A percentile compares a stretch with the other conserved stretches of the same genome.
These are phyloP conservation scores for Trichogramma evanescens DNA, from an alignment of 2,888 invertebrate genomes.

Conservation along the genomic window DNA sequence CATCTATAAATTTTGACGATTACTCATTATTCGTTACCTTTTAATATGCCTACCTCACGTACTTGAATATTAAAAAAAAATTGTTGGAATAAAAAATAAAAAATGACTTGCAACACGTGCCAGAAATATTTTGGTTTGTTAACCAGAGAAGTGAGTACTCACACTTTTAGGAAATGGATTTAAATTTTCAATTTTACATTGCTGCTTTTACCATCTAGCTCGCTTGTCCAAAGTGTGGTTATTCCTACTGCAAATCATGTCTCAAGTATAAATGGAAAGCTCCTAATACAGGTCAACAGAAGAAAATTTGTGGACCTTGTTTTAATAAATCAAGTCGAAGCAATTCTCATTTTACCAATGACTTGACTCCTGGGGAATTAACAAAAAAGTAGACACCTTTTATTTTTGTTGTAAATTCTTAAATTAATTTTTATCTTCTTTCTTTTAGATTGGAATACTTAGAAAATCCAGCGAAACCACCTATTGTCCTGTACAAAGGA, in stretches of 20 bases:
- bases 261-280: slow-evolving; percentile 64
- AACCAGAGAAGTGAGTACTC: slow-evolving; percentile 59
- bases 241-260: slow-evolving; percentile 77
- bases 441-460: slow-evolving; percentile 49
- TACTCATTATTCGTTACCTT: neutral
- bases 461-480: slow-evolving; percentile 53
- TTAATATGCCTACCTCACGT: neutral
- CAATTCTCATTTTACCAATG: too few species aligned
- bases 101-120: slow-evolving; percentile 70
- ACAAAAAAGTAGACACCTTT: slow-evolving; percentile 29
- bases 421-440: slow-evolving; percentile 2
- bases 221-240: slow-evolving; percentile 78
- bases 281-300: slow-evolving; percentile 53
- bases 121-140: slow-evolving; percentile 64
- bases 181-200: slow-evolving; percentile 14
- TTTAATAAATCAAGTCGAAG: slow-evolving; percentile 37
- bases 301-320: slow-evolving; percentile 61
- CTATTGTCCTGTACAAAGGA: slow-evolving; percentile 52
- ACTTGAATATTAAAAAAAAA: neutral
- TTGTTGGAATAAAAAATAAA: neutral
- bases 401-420: neutral
- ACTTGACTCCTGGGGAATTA: slow-evolving; percentile 35
- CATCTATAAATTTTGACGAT: neutral
- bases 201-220: slow-evolving; percentile 52
- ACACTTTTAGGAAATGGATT: neutral